Evolutionary conservation across 1,140 invertebrate genomes (phyloP).

Genomic region (Sarcophaga peregrina): DNA sequence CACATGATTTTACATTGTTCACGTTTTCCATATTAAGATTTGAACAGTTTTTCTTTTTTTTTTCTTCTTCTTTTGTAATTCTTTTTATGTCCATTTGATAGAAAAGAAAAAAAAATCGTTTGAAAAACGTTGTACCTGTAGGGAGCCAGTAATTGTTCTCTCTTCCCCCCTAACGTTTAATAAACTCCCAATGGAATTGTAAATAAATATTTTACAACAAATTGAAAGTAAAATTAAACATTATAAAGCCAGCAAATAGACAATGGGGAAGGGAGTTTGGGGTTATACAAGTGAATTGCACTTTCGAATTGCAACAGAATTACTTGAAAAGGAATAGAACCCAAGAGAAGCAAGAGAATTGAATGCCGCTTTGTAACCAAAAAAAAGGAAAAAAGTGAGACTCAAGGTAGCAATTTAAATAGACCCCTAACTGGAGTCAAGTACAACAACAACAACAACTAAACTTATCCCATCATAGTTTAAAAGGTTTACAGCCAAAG

Average conservation of each 20-base stretch:
- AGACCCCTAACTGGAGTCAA: conserved; percentile 41
- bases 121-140: conserved; percentile 5
- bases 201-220: conserved; percentile 16
- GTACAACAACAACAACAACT: background rate
- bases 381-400: conserved; percentile 10
- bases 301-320: background rate
- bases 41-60: background rate
- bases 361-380: too few species aligned
- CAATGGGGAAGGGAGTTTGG: background rate
- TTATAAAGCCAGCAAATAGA: background rate
- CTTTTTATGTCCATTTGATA: too few species aligned
- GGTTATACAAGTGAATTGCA: background rate
- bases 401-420: conserved; percentile 41
- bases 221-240: conserved; percentile 16
- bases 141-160: background rate
- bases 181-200: background rate
- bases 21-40: conserved; percentile 15
- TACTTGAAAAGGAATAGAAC: background rate
- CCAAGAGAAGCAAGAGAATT: background rate
- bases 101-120: background rate
- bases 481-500: background rate
- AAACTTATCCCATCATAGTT: conserved; percentile 8
- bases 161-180: background rate
- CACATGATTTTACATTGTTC: background rate
- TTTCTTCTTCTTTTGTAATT: background rate